A percentile compares a stretch with the other conserved stretches of the same genome.
These are phyloP conservation scores for Idaea aversata DNA, from an alignment of 2,888 invertebrate genomes.

Conservation along the genomic window DNA sequence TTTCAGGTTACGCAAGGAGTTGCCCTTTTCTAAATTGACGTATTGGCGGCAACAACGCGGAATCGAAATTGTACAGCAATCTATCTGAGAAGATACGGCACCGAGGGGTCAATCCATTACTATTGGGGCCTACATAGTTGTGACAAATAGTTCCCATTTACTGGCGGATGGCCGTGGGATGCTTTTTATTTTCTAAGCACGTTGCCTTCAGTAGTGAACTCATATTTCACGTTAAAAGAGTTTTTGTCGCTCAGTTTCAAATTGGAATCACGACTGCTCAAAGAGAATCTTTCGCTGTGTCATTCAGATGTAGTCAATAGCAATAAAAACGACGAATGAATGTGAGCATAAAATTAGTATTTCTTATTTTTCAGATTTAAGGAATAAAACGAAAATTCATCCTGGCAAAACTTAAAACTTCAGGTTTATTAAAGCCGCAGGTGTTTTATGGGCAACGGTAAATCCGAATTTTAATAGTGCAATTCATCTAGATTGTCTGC, in stretches of 20 bases:
- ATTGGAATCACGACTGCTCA: constrained; percentile 37
- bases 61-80: constrained; percentile 44
- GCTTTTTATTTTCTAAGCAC: constrained; percentile 37
- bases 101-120: constrained; percentile 47
- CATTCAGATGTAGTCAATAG: constrained; percentile 12
- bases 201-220: constrained; percentile 31
- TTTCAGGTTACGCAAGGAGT: constrained; percentile 21
- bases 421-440: neutral
- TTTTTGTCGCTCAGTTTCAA: constrained; percentile 34
- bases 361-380: too few relatives aligned
- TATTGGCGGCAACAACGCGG: constrained; percentile 30
- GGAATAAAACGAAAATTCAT: too few relatives aligned
- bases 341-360: too few relatives aligned
- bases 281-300: constrained; percentile 32
- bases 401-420: too few relatives aligned
- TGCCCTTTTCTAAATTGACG: constrained; percentile 25
- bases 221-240: constrained; percentile 37
- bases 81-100: constrained; percentile 41
- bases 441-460: neutral
- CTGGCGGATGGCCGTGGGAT: constrained; percentile 39
- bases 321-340: too few relatives aligned
- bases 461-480: neutral
- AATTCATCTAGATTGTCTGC: neutral
- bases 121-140: constrained; percentile 28
- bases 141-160: constrained; percentile 57